These are phyloP conservation scores for Orius insidiosus DNA, from an alignment of 1,140 invertebrate species.

Conservation along the genomic window DNA sequence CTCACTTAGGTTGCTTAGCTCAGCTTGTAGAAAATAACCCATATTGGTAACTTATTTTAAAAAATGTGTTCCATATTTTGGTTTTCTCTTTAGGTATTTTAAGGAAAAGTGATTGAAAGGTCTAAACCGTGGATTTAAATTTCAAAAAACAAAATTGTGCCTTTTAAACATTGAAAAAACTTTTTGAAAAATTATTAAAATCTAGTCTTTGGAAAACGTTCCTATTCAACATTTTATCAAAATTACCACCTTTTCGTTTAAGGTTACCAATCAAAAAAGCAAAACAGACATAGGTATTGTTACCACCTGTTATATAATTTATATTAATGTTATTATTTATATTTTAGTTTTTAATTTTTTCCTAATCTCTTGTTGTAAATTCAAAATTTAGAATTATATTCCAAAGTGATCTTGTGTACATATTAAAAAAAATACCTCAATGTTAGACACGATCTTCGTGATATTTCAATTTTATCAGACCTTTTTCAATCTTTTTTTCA, in stretches of 20 bases:
- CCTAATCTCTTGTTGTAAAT: background rate
- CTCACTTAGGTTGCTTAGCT: slow-evolving; percentile 18
- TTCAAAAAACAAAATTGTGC: background rate
- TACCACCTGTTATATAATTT: slow-evolving; percentile 7
- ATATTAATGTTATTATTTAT: slow-evolving; percentile 8
- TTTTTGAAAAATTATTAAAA: slow-evolving; percentile 3
- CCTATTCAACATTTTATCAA: slow-evolving; percentile 9
- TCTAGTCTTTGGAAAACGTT: slow-evolving; percentile 16
- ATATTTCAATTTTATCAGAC: too few species aligned
- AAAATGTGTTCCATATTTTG: too few species aligned
- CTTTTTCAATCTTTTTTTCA: slow-evolving; percentile 1
- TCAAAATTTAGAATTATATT: too few species aligned
- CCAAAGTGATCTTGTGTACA: too few species aligned
- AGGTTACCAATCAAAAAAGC: slow-evolving; percentile 1
- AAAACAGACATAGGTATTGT: background rate
- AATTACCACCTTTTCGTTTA: slow-evolving; percentile 6
- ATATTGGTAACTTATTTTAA: slow-evolving; percentile 13
- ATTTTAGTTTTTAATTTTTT: slow-evolving; percentile 5
- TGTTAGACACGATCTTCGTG: too few species aligned
- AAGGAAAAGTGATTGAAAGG: background rate
- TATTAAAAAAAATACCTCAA: too few species aligned
- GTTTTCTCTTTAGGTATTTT: too few species aligned
- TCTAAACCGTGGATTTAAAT: background rate
- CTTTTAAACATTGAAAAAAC: background rate
- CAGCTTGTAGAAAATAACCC: slow-evolving; percentile 18